Percentiles rank a stretch among this genome's conserved stretches.
phyloP scores from a whole-genome alignment of 2,888 invertebrate genomes.

The Trachelus stipa region DNA sequence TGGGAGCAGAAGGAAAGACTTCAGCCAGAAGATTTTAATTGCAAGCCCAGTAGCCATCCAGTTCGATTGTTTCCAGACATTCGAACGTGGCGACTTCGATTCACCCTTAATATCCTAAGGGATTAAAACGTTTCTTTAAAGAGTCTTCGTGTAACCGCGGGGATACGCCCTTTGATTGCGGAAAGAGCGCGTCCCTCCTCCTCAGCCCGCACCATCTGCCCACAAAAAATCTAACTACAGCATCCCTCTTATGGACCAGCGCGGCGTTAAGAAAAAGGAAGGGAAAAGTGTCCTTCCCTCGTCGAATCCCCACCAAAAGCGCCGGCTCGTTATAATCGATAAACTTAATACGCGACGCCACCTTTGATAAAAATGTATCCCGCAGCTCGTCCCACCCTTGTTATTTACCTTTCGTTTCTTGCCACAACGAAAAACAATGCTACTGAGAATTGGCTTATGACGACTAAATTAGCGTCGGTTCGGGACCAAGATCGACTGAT shows the following conservation, averaged over 20 bases:
- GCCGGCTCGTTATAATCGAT: constrained; percentile 51
- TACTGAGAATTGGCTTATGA: too few relatives aligned
- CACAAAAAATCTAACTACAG: too few relatives aligned
- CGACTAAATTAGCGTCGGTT: too few relatives aligned
- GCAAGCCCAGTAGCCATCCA: constrained; percentile 48
- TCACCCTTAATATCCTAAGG: constrained; percentile 1
- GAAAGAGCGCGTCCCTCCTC: constrained; percentile 12
- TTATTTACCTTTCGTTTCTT: too few relatives aligned
- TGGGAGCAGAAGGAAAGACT: constrained; percentile 52
- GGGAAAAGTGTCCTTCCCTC: constrained; percentile 12
- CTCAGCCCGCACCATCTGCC: constrained; percentile 14
- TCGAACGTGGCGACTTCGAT: constrained; percentile 13
- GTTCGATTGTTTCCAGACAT: constrained; percentile 51
- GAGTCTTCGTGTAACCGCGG: constrained; percentile 36
- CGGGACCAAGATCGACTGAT: too few relatives aligned
- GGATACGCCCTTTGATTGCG: constrained; percentile 42
- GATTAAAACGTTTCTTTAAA: constrained; percentile 36
- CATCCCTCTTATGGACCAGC: constrained; percentile 16
- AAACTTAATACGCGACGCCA: constrained; percentile 45
- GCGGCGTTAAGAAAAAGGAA: too few relatives aligned
- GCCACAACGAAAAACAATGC: too few relatives aligned
- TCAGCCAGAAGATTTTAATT: constrained; percentile 64
- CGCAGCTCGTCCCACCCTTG: too few relatives aligned
- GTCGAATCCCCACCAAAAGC: constrained; percentile 8
- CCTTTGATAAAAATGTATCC: too few relatives aligned